phyloP scores from a whole-genome alignment of 1,140 invertebrate genomes.

The Apis mellifera region Amel_HAv3.1 CM009931.2:10185501-10186000 shows the following conservation, averaged over 20 bases:
- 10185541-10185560: too few species aligned
- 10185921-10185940: not conserved
- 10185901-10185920: not conserved
- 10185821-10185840: slow-evolving; percentile 43
- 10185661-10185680: slow-evolving; percentile 13
- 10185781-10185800: slow-evolving; percentile 31
- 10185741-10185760: slow-evolving; percentile 62
- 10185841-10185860: slow-evolving; percentile 23
- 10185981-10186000: too few species aligned
- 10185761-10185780: slow-evolving; percentile 18
- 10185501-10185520: too few species aligned
- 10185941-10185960: not conserved
- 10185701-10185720: not conserved
- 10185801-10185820: slow-evolving; percentile 35
- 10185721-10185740: slow-evolving; percentile 36
- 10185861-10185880: slow-evolving; percentile 12
- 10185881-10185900: slow-evolving; percentile 13
- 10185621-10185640: not conserved
- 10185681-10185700: slow-evolving; percentile 15
- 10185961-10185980: not conserved
- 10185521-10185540: too few species aligned
- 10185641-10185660: not conserved
- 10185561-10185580: too few species aligned
- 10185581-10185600: too few species aligned
- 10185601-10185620: not conserved